Conservation (phyloP, 2,888 invertebrate genomes). For the Phaedon cochleariae region DNA sequence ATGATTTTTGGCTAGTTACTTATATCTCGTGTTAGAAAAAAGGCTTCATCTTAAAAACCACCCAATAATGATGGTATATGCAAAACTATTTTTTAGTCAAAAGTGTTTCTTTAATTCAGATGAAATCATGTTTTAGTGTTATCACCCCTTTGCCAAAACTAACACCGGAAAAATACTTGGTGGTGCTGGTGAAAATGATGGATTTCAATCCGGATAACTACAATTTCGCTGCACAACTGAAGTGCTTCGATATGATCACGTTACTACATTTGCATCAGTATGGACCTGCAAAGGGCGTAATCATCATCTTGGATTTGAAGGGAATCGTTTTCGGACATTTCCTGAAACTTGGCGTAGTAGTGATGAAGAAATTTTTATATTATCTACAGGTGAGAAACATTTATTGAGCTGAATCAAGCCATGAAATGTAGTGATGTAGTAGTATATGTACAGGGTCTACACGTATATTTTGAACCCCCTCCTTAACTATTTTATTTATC, state of each 20-base stretch:
- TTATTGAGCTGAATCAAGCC: neutral
- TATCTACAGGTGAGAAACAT: conserved; percentile 69
- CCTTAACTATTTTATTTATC: no score
- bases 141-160: conserved; percentile 43
- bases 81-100: no score
- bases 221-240: conserved; percentile 64
- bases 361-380: conserved; percentile 73
- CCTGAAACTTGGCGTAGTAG: conserved; percentile 69
- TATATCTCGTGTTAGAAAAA: no score
- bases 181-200: conserved; percentile 54
- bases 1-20: no score
- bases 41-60: no score
- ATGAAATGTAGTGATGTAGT: no score
- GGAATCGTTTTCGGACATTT: conserved; percentile 71
- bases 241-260: conserved; percentile 67
- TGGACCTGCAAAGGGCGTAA: conserved; percentile 67
- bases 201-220: conserved; percentile 70
- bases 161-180: conserved; percentile 49
- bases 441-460: no score
- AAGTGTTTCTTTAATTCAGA: no score
- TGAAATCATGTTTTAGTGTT: conserved; percentile 40
- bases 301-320: conserved; percentile 72
- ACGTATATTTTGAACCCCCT: no score
- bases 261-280: conserved; percentile 67
- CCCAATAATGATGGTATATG: no score